Conservation (phyloP, 1,140 invertebrate genomes). For the Drosophila nannoptera region DNA sequence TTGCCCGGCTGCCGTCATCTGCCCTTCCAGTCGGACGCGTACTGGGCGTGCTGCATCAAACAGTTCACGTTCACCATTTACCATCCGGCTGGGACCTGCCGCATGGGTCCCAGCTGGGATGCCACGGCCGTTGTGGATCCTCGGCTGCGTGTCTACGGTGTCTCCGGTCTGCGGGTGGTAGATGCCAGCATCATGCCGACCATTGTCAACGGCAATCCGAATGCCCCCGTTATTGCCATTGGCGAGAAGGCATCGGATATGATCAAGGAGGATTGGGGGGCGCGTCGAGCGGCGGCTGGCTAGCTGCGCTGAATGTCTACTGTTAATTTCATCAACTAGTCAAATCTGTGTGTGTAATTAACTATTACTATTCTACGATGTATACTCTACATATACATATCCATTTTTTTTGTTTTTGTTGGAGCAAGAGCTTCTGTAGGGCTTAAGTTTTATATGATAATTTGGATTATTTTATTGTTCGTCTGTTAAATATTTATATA, state of each 20-base stretch:
- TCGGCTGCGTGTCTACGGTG: slow-evolving; percentile 86
- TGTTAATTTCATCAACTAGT: slow-evolving; percentile 65
- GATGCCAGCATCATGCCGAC: slow-evolving; percentile 90
- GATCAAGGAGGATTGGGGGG: slow-evolving; percentile 86
- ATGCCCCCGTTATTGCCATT: slow-evolving; percentile 85
- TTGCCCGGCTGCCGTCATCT: slow-evolving; percentile 89
- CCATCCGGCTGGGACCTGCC: slow-evolving; percentile 90
- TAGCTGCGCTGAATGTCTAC: slow-evolving; percentile 11
- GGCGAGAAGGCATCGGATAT: slow-evolving; percentile 90
- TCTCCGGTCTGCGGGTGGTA: slow-evolving; percentile 85
- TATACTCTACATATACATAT: background rate
- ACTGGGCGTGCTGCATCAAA: slow-evolving; percentile 88
- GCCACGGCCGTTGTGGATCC: slow-evolving; percentile 90
- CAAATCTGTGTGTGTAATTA: slow-evolving; percentile 58
- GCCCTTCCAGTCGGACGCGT: slow-evolving; percentile 87
- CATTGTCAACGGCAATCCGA: slow-evolving; percentile 90
- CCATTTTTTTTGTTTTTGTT: slow-evolving; percentile 20
- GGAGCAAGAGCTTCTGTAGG: slow-evolving; percentile 8
- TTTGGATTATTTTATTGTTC: slow-evolving; percentile 38
- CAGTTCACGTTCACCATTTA: slow-evolving; percentile 93
- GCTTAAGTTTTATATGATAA: slow-evolving; percentile 2
- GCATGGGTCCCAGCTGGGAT: slow-evolving; percentile 90
- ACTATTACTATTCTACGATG: slow-evolving; percentile 20
- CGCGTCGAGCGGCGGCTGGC: slow-evolving; percentile 34
- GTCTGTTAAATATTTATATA: slow-evolving; percentile 62